A percentile compares a stretch with the other conserved stretches of the same genome.
Conservation (phyloP, 2,797 vertebrate genomes). For the Onychomys arenicola region DNA sequence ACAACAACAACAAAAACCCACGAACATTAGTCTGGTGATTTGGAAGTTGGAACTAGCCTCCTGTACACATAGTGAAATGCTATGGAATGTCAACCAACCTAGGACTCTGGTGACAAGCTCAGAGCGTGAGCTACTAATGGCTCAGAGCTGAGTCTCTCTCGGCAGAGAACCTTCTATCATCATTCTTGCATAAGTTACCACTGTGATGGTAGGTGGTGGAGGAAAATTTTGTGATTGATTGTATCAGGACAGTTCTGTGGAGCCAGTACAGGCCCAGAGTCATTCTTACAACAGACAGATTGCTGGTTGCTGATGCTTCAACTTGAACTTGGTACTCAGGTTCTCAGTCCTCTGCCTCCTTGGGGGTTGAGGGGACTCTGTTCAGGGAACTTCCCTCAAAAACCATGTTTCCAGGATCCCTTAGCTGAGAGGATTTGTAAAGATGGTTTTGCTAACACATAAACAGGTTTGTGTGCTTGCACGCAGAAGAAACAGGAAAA, state of each 20-base stretch:
- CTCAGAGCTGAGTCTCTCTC: not conserved
- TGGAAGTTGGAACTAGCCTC: not conserved
- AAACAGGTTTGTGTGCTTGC: not conserved
- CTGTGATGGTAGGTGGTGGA: rapidly evolving
- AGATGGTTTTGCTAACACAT: not conserved
- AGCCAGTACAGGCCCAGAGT: too few relatives aligned
- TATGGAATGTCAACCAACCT: rapidly evolving
- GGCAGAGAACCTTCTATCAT: not conserved
- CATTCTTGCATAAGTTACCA: too few relatives aligned
- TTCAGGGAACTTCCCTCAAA: too few relatives aligned
- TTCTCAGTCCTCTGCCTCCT: too few relatives aligned
- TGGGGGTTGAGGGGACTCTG: not conserved
- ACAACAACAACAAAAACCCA: rapidly evolving
- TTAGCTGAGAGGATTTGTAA: not conserved
- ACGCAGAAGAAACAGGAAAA: not conserved
- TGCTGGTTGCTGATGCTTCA: not conserved
- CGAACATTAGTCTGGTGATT: not conserved
- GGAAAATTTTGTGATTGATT: not conserved
- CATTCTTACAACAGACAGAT: not conserved
- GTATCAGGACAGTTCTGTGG: not conserved
- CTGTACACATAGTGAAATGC: rapidly evolving
- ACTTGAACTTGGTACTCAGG: not conserved
- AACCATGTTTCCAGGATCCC: not conserved
- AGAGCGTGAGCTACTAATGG: too few relatives aligned
- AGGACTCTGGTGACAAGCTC: not conserved